Conservation (phyloP, 2,888 invertebrate species). For the Steromphala cineraria region DNA sequence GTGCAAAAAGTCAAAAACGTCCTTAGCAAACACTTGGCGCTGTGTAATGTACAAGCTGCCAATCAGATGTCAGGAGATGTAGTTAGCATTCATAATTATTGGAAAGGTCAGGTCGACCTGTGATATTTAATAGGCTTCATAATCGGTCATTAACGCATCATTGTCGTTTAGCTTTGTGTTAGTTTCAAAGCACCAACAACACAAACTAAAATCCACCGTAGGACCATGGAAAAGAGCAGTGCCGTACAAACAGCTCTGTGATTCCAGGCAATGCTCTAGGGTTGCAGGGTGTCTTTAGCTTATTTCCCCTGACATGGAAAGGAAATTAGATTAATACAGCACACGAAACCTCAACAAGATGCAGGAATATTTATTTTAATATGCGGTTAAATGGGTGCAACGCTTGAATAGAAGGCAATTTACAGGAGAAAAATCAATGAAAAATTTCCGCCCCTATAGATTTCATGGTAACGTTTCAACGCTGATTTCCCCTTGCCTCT, state of each 20-base stretch:
- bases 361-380: conserved; percentile 10
- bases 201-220: neutral
- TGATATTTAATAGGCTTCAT: neutral
- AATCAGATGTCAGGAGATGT: conserved; percentile 1
- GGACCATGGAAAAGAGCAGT: too few species aligned
- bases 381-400: conserved; percentile 15
- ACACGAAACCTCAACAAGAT: conserved; percentile 11
- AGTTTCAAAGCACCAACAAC: neutral
- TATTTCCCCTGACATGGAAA: neutral
- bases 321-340: conserved; percentile 14
- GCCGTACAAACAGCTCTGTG: too few species aligned
- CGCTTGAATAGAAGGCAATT: neutral
- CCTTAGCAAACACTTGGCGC: neutral
- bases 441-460: conserved; percentile 17
- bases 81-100: conserved; percentile 1
- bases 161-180: neutral
- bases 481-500: neutral
- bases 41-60: neutral
- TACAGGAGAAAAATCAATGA: conserved; percentile 6
- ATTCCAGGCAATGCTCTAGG: too few species aligned
- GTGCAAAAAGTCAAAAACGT: conserved; percentile 19
- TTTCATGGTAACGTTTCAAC: neutral
- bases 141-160: neutral
- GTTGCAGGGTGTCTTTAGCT: neutral
- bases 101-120: neutral